These are phyloP conservation scores for Lepus timidus DNA, from an alignment of 2,113 vertebrate genomes.

Conservation along the genomic window DNA sequence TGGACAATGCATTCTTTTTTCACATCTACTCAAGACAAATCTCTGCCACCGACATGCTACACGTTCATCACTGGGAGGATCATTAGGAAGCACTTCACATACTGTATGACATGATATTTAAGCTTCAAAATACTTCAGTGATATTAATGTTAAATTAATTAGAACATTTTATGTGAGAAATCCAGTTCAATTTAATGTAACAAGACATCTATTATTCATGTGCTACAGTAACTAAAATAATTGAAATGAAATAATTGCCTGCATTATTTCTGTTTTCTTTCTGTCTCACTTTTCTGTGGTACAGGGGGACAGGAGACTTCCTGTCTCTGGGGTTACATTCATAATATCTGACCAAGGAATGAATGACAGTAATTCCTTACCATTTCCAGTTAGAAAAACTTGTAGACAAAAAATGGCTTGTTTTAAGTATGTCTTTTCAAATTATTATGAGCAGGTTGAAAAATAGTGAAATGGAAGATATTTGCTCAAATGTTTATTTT, in stretches of 20 bases:
- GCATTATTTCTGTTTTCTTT: not conserved
- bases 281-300: not conserved
- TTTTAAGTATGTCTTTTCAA: not conserved
- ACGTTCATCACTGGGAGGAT: not conserved
- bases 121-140: not conserved
- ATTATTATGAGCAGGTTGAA: not conserved
- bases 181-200: not conserved
- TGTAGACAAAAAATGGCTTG: not conserved
- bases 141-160: not conserved
- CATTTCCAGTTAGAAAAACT: not conserved
- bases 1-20: accelerated
- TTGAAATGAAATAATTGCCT: not conserved
- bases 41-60: not conserved
- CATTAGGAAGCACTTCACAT: not conserved
- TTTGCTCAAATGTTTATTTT: not conserved
- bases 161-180: not conserved
- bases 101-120: not conserved
- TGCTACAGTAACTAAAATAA: not conserved
- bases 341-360: not conserved
- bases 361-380: not conserved
- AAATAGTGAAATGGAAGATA: not conserved
- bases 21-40: not conserved
- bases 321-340: not conserved
- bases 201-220: not conserved
- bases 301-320: too few species aligned